These are phyloP conservation scores for Heterotis niloticus DNA, from an alignment of 2,113 vertebrate genomes.

Conservation along the genomic window DNA sequence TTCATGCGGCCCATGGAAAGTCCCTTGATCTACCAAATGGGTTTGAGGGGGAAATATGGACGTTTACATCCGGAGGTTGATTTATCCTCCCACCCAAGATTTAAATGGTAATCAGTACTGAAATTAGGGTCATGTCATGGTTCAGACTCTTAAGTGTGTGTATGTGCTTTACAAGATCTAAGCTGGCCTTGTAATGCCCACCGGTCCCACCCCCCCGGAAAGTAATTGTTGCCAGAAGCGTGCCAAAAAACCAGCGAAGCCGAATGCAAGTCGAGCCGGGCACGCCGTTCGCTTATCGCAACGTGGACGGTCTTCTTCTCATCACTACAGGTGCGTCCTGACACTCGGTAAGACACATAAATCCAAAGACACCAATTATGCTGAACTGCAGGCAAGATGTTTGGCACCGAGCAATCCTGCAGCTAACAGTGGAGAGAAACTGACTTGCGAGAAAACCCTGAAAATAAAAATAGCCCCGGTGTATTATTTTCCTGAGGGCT, in stretches of 20 bases:
- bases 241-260: too few relatives aligned
- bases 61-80: slow-evolving; percentile 50
- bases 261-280: too few relatives aligned
- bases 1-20: slow-evolving; percentile 53
- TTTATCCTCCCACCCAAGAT: background rate
- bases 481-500: background rate
- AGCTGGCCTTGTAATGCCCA: background rate
- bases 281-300: too few relatives aligned
- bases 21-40: slow-evolving; percentile 64
- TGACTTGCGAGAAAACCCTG: background rate
- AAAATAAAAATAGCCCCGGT: background rate
- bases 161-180: background rate
- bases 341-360: too few relatives aligned
- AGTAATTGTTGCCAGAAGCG: too few relatives aligned
- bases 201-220: too few relatives aligned
- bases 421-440: background rate
- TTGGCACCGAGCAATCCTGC: background rate
- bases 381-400: too few relatives aligned
- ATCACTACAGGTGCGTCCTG: too few relatives aligned
- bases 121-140: background rate
- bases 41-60: slow-evolving; percentile 60
- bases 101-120: slow-evolving; percentile 13
- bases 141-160: background rate
- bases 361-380: too few relatives aligned
- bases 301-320: too few relatives aligned